phyloP scores from a whole-genome alignment of 1,140 invertebrate species.

The Dinoponera quadriceps region DNA sequence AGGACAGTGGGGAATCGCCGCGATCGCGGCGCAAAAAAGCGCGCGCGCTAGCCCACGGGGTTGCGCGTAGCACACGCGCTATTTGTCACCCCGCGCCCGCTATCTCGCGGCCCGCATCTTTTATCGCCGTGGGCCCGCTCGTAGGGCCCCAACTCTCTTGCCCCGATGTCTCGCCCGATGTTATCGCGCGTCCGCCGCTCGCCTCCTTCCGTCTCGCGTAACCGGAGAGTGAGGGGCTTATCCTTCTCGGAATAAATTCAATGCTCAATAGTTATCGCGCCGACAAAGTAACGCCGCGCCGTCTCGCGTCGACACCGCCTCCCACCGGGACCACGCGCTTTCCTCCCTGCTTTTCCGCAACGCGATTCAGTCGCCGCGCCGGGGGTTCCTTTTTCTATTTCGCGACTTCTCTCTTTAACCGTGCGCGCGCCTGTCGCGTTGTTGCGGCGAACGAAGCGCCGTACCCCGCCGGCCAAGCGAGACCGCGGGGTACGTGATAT shows the following conservation, averaged over 20 bases:
- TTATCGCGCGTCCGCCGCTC: constrained; percentile 54
- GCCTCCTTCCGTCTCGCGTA: constrained; percentile 70
- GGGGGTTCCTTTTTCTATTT: not conserved
- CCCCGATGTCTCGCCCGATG: constrained; percentile 66
- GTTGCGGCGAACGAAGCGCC: not conserved
- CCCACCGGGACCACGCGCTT: constrained; percentile 24
- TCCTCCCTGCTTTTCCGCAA: not conserved
- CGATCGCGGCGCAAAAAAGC: constrained; percentile 65
- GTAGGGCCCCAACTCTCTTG: constrained; percentile 57
- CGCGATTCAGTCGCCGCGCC: constrained; percentile 19
- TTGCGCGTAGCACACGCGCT: constrained; percentile 71
- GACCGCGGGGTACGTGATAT: not conserved
- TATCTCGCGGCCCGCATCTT: constrained; percentile 70
- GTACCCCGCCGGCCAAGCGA: not conserved
- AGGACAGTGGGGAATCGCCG: constrained; percentile 73
- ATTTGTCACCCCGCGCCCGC: constrained; percentile 71
- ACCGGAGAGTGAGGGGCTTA: constrained; percentile 66
- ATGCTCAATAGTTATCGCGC: constrained; percentile 74
- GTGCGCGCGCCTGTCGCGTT: not conserved
- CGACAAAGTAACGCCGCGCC: constrained; percentile 68
- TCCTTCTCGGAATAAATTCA: constrained; percentile 73
- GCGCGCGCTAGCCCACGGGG: constrained; percentile 52
- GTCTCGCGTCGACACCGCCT: constrained; percentile 54
- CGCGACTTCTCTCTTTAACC: not conserved
- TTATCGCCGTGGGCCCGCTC: constrained; percentile 67